phyloP scores from a whole-genome alignment of 1,140 invertebrate species.

The Ostrea edulis region DNA sequence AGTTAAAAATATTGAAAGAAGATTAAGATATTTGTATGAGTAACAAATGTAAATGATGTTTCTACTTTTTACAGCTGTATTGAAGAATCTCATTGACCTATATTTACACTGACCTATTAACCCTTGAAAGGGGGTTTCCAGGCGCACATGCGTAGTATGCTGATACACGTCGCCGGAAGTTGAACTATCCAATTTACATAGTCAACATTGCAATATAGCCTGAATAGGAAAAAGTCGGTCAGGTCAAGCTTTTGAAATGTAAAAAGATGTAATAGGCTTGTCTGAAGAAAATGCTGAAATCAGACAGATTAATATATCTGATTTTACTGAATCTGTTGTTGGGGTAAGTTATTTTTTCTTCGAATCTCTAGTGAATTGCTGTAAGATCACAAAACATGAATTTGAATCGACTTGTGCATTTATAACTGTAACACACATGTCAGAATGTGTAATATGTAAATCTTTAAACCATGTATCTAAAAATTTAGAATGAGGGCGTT shows the following conservation, averaged over 20 bases:
- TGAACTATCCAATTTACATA: constrained; percentile 27
- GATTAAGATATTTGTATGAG: too few relatives aligned
- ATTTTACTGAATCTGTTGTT: not conserved
- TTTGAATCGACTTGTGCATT: not conserved
- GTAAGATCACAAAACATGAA: not conserved
- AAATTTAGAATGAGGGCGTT: not conserved
- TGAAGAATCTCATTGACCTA: not conserved
- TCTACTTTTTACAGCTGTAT: too few relatives aligned
- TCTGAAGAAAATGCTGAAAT: constrained; percentile 6
- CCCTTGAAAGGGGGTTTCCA: constrained; percentile 13
- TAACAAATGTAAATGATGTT: too few relatives aligned
- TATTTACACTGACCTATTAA: constrained; percentile 2
- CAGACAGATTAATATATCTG: constrained; percentile 3
- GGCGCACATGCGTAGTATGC: not conserved
- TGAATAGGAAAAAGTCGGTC: constrained; percentile 31
- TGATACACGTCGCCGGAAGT: constrained; percentile 35
- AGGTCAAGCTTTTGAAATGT: not conserved
- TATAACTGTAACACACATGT: not conserved
- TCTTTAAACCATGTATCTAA: not conserved
- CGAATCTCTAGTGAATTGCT: not conserved
- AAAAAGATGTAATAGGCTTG: not conserved
- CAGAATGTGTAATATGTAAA: not conserved
- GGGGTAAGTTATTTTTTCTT: not conserved
- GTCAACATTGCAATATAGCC: not conserved
- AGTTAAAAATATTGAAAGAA: too few relatives aligned